Conservation (phyloP, 2,113 vertebrate genomes). For the Craseonycteris thonglongyai region DNA sequence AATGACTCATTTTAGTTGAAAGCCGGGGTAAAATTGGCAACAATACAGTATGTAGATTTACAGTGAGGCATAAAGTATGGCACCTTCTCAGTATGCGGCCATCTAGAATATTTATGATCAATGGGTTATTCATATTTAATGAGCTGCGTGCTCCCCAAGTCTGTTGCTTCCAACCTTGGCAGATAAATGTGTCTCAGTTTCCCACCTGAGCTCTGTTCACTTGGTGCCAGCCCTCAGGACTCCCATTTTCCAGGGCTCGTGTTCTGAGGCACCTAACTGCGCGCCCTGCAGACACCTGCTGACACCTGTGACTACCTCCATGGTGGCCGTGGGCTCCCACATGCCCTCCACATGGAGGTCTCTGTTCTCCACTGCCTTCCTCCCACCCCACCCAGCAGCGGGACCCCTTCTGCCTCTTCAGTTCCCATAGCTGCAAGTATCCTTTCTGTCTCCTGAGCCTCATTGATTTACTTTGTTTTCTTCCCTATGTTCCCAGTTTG, state of each 20-base stretch:
- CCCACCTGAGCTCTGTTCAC: not conserved
- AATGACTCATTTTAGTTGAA: not conserved
- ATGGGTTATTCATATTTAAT: not conserved
- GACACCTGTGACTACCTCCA: not conserved
- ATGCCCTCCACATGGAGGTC: not conserved
- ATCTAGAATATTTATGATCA: not conserved
- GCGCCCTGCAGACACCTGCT: no score
- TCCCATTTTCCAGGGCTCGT: fast-evolving
- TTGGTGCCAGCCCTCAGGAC: not conserved
- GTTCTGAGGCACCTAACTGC: not conserved
- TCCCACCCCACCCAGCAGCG: not conserved
- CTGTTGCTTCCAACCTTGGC: not conserved
- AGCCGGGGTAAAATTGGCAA: not conserved
- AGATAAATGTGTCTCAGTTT: not conserved
- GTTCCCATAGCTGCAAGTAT: not conserved
- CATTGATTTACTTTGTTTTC: not conserved
- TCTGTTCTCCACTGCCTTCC: not conserved
- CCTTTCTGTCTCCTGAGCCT: not conserved
- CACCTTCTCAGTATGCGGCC: not conserved
- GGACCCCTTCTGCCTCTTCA: not conserved
- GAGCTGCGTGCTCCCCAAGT: not conserved
- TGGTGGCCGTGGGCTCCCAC: not conserved
- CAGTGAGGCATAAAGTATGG: not conserved
- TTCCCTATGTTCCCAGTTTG: not conserved
- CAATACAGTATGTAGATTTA: not conserved